Evolutionary conservation across 2,797 vertebrate species (phyloP).

Genomic region (Sorex maritimensis): DNA sequence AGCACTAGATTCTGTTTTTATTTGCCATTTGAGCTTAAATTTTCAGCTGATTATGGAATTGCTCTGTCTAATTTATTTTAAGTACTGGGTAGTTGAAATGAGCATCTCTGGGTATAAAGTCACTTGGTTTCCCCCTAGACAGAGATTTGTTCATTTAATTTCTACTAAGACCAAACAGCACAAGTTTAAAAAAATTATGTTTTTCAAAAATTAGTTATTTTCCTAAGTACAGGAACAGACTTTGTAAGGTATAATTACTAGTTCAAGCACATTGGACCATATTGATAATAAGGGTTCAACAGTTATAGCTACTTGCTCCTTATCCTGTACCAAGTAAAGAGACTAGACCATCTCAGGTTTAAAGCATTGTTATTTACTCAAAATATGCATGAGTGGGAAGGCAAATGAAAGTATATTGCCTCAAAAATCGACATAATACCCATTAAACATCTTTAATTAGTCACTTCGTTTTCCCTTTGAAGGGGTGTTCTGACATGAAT

Average conservation of each 20-base stretch:
- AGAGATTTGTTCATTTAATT: not conserved
- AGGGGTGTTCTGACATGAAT: not conserved
- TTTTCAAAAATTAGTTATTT: not conserved
- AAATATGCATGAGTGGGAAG: not conserved
- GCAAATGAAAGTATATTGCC: not conserved
- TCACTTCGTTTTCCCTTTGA: not conserved
- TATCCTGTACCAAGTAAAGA: not conserved
- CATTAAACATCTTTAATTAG: not conserved
- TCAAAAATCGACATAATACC: not conserved
- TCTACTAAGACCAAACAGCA: not conserved
- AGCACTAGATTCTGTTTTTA: conserved; percentile 7
- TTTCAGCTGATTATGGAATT: not conserved
- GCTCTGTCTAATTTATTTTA: not conserved
- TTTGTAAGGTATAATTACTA: not conserved
- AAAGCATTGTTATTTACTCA: not conserved
- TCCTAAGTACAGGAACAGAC: no score
- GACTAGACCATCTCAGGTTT: not conserved
- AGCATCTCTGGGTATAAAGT: not conserved
- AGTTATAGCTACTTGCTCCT: not conserved
- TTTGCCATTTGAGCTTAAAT: not conserved
- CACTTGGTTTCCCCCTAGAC: no score
- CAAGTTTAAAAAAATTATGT: not conserved
- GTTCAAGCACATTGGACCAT: not conserved
- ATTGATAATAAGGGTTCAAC: not conserved
- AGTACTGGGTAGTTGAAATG: not conserved